Evolutionary conservation across 2,888 invertebrate species (phyloP).

Genomic region (Empis stercorea): DNA sequence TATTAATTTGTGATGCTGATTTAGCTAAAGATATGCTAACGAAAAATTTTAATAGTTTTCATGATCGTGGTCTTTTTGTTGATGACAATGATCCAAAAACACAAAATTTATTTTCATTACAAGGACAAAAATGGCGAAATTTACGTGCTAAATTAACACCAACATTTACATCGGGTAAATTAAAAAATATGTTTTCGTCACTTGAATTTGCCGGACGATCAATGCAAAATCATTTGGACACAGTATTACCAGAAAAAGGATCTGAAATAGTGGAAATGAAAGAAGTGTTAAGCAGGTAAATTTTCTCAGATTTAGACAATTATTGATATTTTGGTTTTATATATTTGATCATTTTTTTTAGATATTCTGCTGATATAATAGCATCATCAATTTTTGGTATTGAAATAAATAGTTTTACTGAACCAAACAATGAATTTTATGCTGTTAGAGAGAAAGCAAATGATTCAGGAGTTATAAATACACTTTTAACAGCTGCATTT

Average conservation of each 20-base stretch:
- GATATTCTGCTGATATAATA: slow-evolving; percentile 38
- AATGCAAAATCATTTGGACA: slow-evolving; percentile 37
- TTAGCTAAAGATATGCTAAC: slow-evolving; percentile 46
- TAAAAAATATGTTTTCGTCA: slow-evolving; percentile 50
- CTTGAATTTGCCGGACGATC: slow-evolving; percentile 44
- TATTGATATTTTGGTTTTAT: slow-evolving; percentile 14
- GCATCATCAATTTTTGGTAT: slow-evolving; percentile 38
- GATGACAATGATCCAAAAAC: slow-evolving; percentile 49
- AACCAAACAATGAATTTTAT: slow-evolving; percentile 31
- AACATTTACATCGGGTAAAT: slow-evolving; percentile 52
- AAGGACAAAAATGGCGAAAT: slow-evolving; percentile 44
- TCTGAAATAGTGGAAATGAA: slow-evolving; percentile 37
- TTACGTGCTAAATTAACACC: slow-evolving; percentile 51
- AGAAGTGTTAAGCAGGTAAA: slow-evolving; percentile 22
- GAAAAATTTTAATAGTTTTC: slow-evolving; percentile 50
- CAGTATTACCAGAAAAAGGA: slow-evolving; percentile 23
- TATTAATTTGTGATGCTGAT: slow-evolving; percentile 48
- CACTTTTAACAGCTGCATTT: too few relatives aligned
- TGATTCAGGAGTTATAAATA: too few relatives aligned
- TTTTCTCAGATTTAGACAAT: neutral
- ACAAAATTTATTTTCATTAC: slow-evolving; percentile 43
- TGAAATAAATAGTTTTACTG: slow-evolving; percentile 32
- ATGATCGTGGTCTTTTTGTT: slow-evolving; percentile 49
- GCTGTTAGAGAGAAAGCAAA: neutral
- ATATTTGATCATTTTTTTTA: slow-evolving; percentile 15